Conservation (phyloP, 1,140 invertebrate species). For the Ctenoplectra terminalis region DNA sequence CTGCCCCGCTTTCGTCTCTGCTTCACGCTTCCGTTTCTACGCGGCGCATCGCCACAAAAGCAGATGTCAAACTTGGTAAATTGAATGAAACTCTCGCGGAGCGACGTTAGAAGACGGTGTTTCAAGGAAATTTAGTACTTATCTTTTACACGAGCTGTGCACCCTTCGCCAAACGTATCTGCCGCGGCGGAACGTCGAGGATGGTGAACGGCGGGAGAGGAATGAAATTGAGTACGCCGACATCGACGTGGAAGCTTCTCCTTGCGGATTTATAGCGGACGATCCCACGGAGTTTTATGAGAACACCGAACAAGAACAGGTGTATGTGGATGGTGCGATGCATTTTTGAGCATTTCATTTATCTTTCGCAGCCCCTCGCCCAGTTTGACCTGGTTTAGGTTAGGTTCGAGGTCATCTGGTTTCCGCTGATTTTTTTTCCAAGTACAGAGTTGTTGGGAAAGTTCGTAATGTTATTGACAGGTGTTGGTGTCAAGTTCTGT, state of each 20-base stretch:
- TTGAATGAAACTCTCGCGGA: slow-evolving; percentile 53
- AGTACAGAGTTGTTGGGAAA: too few species aligned
- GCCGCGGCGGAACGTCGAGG: slow-evolving; percentile 9
- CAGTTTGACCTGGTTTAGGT: neutral
- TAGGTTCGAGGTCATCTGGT: neutral
- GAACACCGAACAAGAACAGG: slow-evolving; percentile 39
- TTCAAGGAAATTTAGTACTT: slow-evolving; percentile 57
- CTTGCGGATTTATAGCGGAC: slow-evolving; percentile 55
- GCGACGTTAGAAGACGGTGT: slow-evolving; percentile 10
- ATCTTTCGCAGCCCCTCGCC: slow-evolving; percentile 8
- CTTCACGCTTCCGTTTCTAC: slow-evolving; percentile 47
- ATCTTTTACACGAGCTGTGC: slow-evolving; percentile 38
- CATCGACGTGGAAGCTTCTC: slow-evolving; percentile 39
- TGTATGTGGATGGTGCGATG: slow-evolving; percentile 37
- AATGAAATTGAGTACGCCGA: slow-evolving; percentile 61
- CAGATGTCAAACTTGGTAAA: slow-evolving; percentile 52
- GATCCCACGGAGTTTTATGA: slow-evolving; percentile 58
- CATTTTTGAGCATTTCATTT: slow-evolving; percentile 63
- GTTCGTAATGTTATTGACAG: too few species aligned
- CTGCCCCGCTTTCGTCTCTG: slow-evolving; percentile 1
- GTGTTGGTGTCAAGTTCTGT: too few species aligned
- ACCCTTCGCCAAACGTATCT: slow-evolving; percentile 32
- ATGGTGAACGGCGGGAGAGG: too few species aligned
- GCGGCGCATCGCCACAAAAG: slow-evolving; percentile 43
- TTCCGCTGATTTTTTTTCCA: neutral